phyloP scores from a whole-genome alignment of 2,113 vertebrate genomes.

The Stictonetta naevosa region DNA sequence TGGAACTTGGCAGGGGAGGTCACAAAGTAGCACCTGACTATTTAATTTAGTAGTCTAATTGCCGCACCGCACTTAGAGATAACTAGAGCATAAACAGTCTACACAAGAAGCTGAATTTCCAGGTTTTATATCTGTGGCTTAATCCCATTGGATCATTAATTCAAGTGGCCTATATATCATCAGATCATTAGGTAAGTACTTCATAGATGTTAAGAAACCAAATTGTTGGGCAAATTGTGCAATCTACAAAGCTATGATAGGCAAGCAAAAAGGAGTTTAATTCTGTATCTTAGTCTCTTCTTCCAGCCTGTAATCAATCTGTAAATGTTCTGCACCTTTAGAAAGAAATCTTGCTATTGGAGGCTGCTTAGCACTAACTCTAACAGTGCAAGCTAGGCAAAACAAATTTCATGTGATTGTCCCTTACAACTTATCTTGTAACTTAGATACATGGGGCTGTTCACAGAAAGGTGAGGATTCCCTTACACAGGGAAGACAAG shows the following conservation, averaged over 20 bases:
- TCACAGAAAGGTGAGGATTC: neutral
- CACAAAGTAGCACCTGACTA: neutral
- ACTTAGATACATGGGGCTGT: rapidly evolving
- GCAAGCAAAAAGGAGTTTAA: neutral
- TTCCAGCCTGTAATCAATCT: neutral
- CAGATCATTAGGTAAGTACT: neutral
- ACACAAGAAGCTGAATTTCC: neutral
- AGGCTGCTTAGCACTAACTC: neutral
- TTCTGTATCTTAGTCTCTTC: neutral
- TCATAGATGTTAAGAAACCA: neutral
- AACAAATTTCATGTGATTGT: neutral
- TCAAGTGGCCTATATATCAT: neutral
- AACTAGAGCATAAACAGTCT: neutral
- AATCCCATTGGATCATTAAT: neutral
- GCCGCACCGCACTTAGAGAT: neutral
- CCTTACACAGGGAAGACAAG: neutral
- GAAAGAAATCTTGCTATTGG: neutral
- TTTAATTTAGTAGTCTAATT: neutral
- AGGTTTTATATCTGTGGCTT: neutral
- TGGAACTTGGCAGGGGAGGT: neutral
- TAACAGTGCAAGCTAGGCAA: neutral
- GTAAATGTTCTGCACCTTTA: neutral
- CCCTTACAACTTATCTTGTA: neutral
- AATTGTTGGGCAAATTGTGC: neutral
- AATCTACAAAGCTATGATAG: neutral